phyloP scores from a whole-genome alignment of 2,888 invertebrate species.

The Dolichomitus sp. region DNA sequence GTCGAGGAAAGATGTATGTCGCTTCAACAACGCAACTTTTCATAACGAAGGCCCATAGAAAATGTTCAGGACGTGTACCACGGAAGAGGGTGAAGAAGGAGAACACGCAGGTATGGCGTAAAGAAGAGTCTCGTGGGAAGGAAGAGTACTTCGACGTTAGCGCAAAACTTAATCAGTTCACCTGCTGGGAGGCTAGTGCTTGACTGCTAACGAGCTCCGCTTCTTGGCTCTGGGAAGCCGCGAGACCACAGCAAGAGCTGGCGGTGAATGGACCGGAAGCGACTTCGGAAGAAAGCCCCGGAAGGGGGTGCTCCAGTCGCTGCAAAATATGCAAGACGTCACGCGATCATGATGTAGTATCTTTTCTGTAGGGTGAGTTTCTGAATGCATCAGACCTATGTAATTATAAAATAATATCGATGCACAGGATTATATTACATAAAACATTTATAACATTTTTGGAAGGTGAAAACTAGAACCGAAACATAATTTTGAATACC shows the following conservation, averaged over 20 bases:
- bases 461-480: not conserved
- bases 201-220: conserved; percentile 59
- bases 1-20: conserved; percentile 9
- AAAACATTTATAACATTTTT: not conserved
- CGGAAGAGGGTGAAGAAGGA: not conserved
- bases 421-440: not conserved
- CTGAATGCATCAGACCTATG: not conserved
- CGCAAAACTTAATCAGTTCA: conserved; percentile 61
- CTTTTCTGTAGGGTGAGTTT: not conserved
- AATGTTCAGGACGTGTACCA: conserved; percentile 10
- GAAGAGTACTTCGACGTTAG: conserved; percentile 31
- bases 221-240: conserved; percentile 44
- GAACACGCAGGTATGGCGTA: not conserved
- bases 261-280: conserved; percentile 59
- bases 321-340: conserved; percentile 47
- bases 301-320: conserved; percentile 34
- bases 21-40: conserved; percentile 37
- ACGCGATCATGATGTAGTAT: conserved; percentile 40
- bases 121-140: conserved; percentile 4
- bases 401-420: not conserved
- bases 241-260: conserved; percentile 1
- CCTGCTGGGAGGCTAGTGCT: conserved; percentile 35
- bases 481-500: too few relatives aligned
- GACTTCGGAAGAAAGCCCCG: conserved; percentile 39
- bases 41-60: conserved; percentile 45